Evolutionary conservation across 1,140 invertebrate species (phyloP).

Genomic region (Drosophila bocki): DNA sequence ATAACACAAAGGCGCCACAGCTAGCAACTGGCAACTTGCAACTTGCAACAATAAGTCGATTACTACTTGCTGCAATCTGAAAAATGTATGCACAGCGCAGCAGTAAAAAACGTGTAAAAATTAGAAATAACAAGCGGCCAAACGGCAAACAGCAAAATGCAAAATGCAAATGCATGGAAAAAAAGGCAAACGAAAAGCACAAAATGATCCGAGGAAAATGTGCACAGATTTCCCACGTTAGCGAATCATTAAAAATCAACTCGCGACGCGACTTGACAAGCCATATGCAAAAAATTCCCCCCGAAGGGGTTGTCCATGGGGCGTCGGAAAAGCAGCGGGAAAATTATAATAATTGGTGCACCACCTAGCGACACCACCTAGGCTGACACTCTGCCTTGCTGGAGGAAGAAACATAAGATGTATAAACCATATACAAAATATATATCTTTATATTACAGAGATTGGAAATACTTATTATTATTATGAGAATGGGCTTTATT

Average conservation of each 20-base stretch:
- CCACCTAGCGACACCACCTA: constrained; percentile 17
- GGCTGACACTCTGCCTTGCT: background rate
- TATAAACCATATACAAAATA: background rate
- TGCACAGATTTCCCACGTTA: constrained; percentile 71
- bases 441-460: background rate
- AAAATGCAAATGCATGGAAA: constrained; percentile 64
- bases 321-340: constrained; percentile 17
- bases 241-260: constrained; percentile 76
- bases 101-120: constrained; percentile 60
- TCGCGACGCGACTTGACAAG: constrained; percentile 37
- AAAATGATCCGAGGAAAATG: constrained; percentile 57
- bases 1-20: constrained; percentile 74
- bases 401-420: background rate
- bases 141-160: constrained; percentile 30
- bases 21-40: constrained; percentile 21
- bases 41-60: constrained; percentile 54
- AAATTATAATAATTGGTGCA: constrained; percentile 48
- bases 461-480: background rate
- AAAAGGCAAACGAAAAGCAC: constrained; percentile 3
- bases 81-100: constrained; percentile 54
- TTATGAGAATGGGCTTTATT: background rate
- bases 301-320: background rate
- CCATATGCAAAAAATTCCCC: constrained; percentile 24
- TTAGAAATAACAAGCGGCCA: constrained; percentile 76
- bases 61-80: constrained; percentile 64